phyloP scores from a whole-genome alignment of 1,140 invertebrate genomes.

The Diachasmimorpha longicaudata region DNA sequence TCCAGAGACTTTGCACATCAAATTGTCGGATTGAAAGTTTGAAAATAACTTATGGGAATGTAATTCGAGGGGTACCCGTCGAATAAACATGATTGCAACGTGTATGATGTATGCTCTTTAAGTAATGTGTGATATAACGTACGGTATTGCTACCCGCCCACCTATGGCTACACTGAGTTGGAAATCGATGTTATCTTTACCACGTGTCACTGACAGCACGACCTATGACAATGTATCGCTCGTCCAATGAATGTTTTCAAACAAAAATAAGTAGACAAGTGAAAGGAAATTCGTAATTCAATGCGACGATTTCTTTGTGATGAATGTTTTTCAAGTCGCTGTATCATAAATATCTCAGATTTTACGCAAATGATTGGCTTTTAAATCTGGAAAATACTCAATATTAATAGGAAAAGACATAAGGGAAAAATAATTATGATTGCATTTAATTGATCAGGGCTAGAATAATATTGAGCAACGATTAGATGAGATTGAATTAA shows the following conservation, averaged over 20 bases:
- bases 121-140: constrained; percentile 46
- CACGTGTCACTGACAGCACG: not conserved
- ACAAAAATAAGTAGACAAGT: too few species aligned
- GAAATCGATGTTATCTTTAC: constrained; percentile 23
- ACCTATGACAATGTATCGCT: not conserved
- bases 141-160: constrained; percentile 43
- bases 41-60: not conserved
- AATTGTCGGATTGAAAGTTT: not conserved
- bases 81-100: constrained; percentile 25
- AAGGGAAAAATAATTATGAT: too few species aligned
- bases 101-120: constrained; percentile 44
- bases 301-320: not conserved
- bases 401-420: too few species aligned
- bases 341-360: too few species aligned
- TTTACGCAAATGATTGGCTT: too few species aligned
- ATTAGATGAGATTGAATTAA: too few species aligned
- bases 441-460: too few species aligned
- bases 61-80: too few species aligned
- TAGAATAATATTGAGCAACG: too few species aligned
- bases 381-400: too few species aligned
- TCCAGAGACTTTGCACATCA: not conserved
- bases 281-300: too few species aligned
- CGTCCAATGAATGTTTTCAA: too few species aligned
- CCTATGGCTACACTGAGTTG: constrained; percentile 31
- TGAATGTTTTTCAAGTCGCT: not conserved